Percentiles rank a stretch among this genome's conserved stretches.
Conservation (phyloP, 2,797 vertebrate genomes). For the Pangasius sanitwongsei region DNA sequence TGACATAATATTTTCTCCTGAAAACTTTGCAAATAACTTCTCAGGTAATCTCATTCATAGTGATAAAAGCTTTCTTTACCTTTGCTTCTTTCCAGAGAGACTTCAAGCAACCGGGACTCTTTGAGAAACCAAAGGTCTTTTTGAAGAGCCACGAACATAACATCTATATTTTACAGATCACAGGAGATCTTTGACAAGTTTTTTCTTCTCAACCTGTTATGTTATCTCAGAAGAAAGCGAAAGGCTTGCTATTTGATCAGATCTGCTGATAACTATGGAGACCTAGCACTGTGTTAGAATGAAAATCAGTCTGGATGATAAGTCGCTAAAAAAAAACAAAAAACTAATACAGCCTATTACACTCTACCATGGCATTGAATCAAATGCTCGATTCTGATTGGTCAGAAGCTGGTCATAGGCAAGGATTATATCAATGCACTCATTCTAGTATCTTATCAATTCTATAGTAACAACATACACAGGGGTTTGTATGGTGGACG, state of each 20-base stretch:
- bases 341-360: background rate
- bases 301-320: background rate
- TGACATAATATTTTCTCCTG: background rate
- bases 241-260: background rate
- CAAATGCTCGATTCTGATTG: background rate
- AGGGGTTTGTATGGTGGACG: too few relatives aligned
- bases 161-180: constrained; percentile 33
- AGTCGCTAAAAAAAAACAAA: background rate
- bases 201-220: constrained; percentile 8
- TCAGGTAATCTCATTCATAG: background rate
- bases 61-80: background rate
- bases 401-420: background rate
- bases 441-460: background rate
- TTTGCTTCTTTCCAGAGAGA: background rate
- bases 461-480: background rate
- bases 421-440: background rate
- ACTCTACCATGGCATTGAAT: background rate
- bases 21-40: background rate
- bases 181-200: constrained; percentile 42
- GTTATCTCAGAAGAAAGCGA: constrained; percentile 22
- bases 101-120: constrained; percentile 22
- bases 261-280: background rate
- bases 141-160: constrained; percentile 51
- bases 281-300: background rate
- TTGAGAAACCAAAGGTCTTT: constrained; percentile 37